phyloP scores from a whole-genome alignment of 2,113 vertebrate species.

The Dasyurus viverrinus region DNA sequence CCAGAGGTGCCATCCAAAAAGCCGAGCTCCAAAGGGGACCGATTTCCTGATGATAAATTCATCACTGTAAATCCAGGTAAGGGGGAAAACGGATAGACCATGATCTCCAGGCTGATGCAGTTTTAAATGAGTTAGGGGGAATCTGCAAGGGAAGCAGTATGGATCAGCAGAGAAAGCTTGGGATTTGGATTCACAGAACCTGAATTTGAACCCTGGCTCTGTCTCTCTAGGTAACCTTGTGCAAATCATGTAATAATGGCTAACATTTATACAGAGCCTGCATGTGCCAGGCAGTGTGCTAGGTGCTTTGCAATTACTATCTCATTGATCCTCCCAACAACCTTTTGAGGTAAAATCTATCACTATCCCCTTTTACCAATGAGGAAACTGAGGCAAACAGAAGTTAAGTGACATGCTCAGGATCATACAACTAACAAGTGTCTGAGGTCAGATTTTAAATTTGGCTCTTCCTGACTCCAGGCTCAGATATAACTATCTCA shows the following conservation, averaged over 20 bases:
- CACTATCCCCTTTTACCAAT: neutral
- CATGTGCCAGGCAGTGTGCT: neutral
- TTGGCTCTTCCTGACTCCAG: neutral
- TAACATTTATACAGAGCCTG: neutral
- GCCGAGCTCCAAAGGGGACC: conserved; percentile 74
- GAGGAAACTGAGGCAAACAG: neutral
- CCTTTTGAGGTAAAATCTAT: neutral
- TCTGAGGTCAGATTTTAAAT: neutral
- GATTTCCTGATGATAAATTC: conserved; percentile 84
- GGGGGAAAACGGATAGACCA: conserved; percentile 36
- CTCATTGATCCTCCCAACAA: neutral
- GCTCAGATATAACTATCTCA: neutral
- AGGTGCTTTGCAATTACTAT: neutral
- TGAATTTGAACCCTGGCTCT: neutral
- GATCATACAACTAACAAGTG: neutral
- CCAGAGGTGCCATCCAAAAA: conserved; percentile 79
- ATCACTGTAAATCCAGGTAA: conserved; percentile 93
- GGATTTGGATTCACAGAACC: neutral
- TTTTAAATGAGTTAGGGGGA: neutral
- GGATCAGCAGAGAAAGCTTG: neutral
- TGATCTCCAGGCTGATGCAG: rapidly evolving
- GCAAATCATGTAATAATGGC: neutral
- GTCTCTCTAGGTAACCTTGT: neutral
- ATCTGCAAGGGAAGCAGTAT: rapidly evolving
- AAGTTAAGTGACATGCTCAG: neutral